These are phyloP conservation scores for Eristalis intricaria DNA, from an alignment of 2,888 invertebrate species.

Conservation along the genomic window DNA sequence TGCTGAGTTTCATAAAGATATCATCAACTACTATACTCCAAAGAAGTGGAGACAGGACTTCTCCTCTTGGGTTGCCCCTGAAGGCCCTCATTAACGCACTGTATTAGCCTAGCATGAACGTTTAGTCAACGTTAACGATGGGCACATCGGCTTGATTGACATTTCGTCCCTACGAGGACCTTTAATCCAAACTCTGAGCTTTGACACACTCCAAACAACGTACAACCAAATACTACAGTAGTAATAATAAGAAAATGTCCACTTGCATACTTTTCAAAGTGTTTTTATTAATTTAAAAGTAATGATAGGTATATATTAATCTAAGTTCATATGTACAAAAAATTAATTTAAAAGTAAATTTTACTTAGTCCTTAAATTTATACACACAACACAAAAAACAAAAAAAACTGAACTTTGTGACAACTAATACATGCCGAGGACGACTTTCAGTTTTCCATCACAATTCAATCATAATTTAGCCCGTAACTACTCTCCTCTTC, in stretches of 20 bases:
- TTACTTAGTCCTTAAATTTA: constrained; percentile 57
- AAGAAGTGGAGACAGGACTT: too few relatives aligned
- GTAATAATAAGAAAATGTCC: not conserved
- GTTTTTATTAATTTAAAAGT: constrained; percentile 46
- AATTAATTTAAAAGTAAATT: constrained; percentile 54
- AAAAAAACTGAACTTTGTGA: constrained; percentile 38
- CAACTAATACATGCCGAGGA: constrained; percentile 27
- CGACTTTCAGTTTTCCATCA: not conserved
- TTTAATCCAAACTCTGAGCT: too few relatives aligned
- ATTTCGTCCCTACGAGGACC: too few relatives aligned
- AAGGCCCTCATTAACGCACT: too few relatives aligned
- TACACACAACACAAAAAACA: constrained; percentile 22
- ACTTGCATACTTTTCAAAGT: constrained; percentile 6
- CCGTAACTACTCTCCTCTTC: constrained; percentile 16
- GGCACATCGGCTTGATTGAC: too few relatives aligned
- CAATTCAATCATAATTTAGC: constrained; percentile 43
- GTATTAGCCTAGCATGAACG: too few relatives aligned
- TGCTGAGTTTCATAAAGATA: too few relatives aligned
- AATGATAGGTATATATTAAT: constrained; percentile 22
- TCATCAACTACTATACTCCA: too few relatives aligned
- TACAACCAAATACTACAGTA: too few relatives aligned
- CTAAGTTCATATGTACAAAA: constrained; percentile 67
- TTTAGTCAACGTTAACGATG: too few relatives aligned
- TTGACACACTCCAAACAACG: too few relatives aligned
- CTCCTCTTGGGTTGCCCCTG: too few relatives aligned